These are phyloP conservation scores for Epinephelus cyanopodus DNA, from an alignment of 2,113 vertebrate genomes.

Conservation along the genomic window DNA sequence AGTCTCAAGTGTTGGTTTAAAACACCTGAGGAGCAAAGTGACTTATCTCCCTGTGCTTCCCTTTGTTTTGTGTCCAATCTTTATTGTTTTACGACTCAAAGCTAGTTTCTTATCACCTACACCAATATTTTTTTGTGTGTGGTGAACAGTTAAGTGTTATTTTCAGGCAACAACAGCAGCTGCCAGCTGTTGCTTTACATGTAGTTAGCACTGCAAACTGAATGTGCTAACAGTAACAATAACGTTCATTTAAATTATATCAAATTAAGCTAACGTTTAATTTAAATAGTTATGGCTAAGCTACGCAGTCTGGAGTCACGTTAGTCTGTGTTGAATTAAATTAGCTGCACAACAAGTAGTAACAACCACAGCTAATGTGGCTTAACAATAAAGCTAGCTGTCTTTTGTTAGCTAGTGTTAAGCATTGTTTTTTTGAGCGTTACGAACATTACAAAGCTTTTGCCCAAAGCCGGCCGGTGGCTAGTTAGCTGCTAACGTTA, in stretches of 20 bases:
- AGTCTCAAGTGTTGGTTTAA: not conserved
- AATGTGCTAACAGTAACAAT: too few relatives aligned
- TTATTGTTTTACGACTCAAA: constrained; percentile 30
- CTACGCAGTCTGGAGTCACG: not conserved
- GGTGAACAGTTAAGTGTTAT: not conserved
- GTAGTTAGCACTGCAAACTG: not conserved
- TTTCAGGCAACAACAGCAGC: not conserved
- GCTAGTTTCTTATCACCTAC: not conserved
- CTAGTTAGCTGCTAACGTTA: constrained; percentile 73
- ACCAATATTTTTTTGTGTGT: not conserved
- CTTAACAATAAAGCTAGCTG: not conserved
- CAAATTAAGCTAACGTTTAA: not conserved
- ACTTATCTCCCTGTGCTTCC: not conserved
- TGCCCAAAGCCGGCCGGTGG: constrained; percentile 27
- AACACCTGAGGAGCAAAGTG: not conserved
- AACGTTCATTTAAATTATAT: not conserved
- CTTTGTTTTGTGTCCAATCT: not conserved
- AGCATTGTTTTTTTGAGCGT: not conserved
- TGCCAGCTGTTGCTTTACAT: not conserved
- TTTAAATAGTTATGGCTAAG: not conserved
- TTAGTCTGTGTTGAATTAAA: not conserved
- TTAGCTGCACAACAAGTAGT: not conserved
- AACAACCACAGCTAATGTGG: not conserved
- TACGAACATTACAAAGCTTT: not conserved
- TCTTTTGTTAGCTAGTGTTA: not conserved